Conservation (phyloP, 2,888 invertebrate species). For the Dinocampus coccinellae region DNA sequence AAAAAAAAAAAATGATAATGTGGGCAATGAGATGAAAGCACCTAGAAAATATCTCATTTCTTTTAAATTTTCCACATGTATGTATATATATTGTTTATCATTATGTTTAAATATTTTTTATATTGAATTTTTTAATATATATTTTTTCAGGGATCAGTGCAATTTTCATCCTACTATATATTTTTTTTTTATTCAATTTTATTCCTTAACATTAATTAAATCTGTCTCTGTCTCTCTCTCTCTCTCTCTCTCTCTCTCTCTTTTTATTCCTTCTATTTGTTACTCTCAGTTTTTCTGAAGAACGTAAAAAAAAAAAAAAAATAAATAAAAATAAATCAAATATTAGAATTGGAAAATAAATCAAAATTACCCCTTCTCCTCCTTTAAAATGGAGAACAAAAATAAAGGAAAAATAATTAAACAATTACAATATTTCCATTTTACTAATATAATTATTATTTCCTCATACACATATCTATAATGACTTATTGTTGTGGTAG, state of each 20-base stretch:
- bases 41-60: neutral
- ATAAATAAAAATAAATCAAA: neutral
- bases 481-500: conserved; percentile 67
- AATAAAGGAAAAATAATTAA: conserved; percentile 22
- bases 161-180: conserved; percentile 15
- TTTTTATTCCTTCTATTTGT: neutral
- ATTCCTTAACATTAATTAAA: neutral
- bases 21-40: neutral
- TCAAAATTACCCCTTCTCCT: neutral
- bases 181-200: neutral
- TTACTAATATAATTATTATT: conserved; percentile 50
- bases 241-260: conserved; percentile 15
- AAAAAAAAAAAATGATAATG: neutral
- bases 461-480: conserved; percentile 68
- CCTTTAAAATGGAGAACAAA: conserved; percentile 27
- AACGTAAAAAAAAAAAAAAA: neutral
- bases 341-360: neutral
- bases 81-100: conserved; percentile 22
- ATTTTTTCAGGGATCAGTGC: conserved; percentile 20
- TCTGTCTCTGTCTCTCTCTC: neutral
- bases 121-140: conserved; percentile 3
- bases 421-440: conserved; percentile 9
- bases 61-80: conserved; percentile 24
- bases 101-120: conserved; percentile 21
- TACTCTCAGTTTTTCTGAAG: no score